Percentiles rank a stretch among this genome's conserved stretches.
These are phyloP conservation scores for Zapus hudsonius DNA, from an alignment of 2,113 vertebrate genomes.

Conservation along the genomic window DNA sequence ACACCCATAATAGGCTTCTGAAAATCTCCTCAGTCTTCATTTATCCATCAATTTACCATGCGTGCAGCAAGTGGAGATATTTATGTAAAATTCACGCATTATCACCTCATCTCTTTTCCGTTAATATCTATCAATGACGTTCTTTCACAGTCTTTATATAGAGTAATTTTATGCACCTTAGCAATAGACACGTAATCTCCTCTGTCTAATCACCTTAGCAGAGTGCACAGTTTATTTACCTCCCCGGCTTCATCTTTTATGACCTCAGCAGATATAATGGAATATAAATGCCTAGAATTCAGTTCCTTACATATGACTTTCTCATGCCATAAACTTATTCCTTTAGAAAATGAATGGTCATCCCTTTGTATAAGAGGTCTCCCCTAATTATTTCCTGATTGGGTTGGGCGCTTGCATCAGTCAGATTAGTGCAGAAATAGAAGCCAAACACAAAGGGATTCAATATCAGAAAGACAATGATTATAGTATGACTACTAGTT, in stretches of 20 bases:
- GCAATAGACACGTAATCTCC: background rate
- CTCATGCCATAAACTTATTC: background rate
- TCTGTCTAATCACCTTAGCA: background rate
- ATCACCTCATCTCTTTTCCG: background rate
- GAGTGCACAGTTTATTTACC: background rate
- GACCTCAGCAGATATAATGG: background rate
- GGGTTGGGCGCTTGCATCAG: background rate
- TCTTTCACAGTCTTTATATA: background rate
- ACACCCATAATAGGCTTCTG: background rate
- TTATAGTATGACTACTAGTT: background rate
- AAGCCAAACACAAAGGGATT: constrained; percentile 9
- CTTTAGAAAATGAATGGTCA: background rate
- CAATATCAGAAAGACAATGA: background rate
- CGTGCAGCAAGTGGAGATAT: background rate
- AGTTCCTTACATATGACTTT: background rate
- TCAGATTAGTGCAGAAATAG: background rate
- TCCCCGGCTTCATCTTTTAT: background rate
- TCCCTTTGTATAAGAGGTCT: background rate
- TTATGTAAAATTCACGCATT: constrained; percentile 10
- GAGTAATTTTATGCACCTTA: constrained; percentile 37
- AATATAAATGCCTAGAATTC: background rate
- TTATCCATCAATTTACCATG: background rate
- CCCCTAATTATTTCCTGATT: background rate
- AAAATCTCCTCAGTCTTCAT: background rate
- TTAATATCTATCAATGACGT: constrained; percentile 5